Evolutionary conservation across 2,797 vertebrate genomes (phyloP).

Genomic region (Dicrostonyx torquatus): DNA sequence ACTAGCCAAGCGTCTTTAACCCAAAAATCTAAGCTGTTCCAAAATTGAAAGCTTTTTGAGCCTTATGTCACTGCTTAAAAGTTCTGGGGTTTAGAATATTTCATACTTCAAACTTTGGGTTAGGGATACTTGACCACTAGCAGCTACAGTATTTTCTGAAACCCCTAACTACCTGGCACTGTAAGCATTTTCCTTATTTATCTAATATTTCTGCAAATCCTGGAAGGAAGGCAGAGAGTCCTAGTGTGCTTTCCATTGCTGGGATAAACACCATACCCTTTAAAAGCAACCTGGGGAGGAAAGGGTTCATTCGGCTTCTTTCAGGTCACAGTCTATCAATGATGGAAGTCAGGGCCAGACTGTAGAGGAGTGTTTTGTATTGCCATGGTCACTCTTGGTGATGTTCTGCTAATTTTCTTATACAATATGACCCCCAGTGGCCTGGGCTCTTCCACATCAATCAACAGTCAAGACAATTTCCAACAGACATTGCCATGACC

Average conservation of each 20-base stretch:
- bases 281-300: not conserved
- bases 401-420: not conserved
- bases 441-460: not conserved
- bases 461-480: not conserved
- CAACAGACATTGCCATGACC: not conserved
- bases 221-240: not conserved
- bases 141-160: not conserved
- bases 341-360: not conserved
- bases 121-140: not conserved
- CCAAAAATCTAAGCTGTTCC: not conserved
- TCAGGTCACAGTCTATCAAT: not conserved
- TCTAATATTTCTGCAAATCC: not conserved
- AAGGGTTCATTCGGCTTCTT: not conserved
- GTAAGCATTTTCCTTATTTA: not conserved
- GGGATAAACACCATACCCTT: not conserved
- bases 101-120: not conserved
- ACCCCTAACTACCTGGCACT: not conserved
- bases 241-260: not conserved
- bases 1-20: not conserved
- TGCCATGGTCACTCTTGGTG: not conserved
- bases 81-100: not conserved
- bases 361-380: not conserved
- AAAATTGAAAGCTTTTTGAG: not conserved
- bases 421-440: not conserved
- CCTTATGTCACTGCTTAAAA: not conserved